Evolutionary conservation across 2,113 vertebrate genomes (phyloP).

Genomic region (Promerops cafer): DNA sequence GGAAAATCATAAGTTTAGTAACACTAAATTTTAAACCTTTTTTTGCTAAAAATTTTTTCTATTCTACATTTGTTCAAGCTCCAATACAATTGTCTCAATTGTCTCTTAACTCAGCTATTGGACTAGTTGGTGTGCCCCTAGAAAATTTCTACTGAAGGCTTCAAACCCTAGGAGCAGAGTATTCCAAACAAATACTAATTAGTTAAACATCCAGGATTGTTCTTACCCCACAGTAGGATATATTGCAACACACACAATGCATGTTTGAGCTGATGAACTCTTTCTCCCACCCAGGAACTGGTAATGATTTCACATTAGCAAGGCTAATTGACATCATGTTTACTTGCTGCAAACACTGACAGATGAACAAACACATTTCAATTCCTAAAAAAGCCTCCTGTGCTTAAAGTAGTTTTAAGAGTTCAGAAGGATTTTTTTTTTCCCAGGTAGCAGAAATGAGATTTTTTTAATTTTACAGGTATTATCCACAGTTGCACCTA

Average conservation of each 20-base stretch:
- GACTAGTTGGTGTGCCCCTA: background rate
- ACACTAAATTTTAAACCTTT: background rate
- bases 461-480: background rate
- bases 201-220: background rate
- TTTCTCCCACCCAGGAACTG: background rate
- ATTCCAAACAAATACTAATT: background rate
- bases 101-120: background rate
- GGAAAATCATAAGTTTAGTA: background rate
- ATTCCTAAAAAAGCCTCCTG: background rate
- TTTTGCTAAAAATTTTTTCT: background rate
- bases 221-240: background rate
- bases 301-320: constrained; percentile 59
- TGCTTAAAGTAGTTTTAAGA: constrained; percentile 20
- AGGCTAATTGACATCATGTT: constrained; percentile 61
- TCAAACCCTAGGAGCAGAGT: background rate
- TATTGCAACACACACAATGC: background rate
- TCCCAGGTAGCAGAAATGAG: background rate
- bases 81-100: background rate
- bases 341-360: constrained; percentile 46
- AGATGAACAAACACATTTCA: constrained; percentile 48
- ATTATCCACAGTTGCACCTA: background rate
- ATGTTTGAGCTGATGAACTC: constrained; percentile 36
- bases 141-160: background rate
- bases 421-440: background rate
- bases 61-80: background rate